Base-by-base conservation (phyloP, 2,888 invertebrate species). In the Sphaerophoria rueppellii region DNA sequence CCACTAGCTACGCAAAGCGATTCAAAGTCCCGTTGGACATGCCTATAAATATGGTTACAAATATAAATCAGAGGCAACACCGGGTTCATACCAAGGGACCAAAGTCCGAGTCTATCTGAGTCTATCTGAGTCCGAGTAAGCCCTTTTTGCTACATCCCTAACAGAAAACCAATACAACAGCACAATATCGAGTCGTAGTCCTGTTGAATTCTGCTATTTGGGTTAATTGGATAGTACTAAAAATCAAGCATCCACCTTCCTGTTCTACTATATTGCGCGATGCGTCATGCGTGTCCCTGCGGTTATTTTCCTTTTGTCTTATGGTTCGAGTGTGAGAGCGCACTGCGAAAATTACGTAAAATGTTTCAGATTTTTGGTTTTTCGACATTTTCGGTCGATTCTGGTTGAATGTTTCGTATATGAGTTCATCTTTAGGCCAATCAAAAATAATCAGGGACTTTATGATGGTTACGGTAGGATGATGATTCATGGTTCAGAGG, bases 151-250 rank as follows among this genome's bases (percentile, higher is more conserved):
- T 0, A 54, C 32, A 37, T n/a, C n/a, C n/a, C n/a, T n/a, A n/a
- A 11, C 7, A 1, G 5, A n/a, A 9, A 35, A 35, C 11, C 0
- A 4, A 32, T 43, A 61, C 61, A 11, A 57, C 35, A 40, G 46
- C 65, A 65, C 50, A 16, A 50, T 48, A 65, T 16, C 50, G 35
- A 35, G 65, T 65, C 16, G 50, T 46, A 46, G 48, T 50, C 65
- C 50, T 50, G 48, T 65, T 50, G 35, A 65, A 50, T 65, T 65
- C 35, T 48, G 35, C 35, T 65, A 65, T 65, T 50, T 50, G 16
- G 65, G 65, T 65, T 65, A 65, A 65, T 65, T 65, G 65, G 65
- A 65, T 65, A 65, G 37, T 65, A 50, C 35, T 48, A 63, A 63
- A 32, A 65, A 65, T 14, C 40, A 57, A 46, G 34, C 48, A 48